Percentiles rank a stretch among this genome's conserved stretches.
Evolutionary conservation across 2,888 invertebrate genomes (phyloP).

Genomic region (Mimas tiliae): DNA sequence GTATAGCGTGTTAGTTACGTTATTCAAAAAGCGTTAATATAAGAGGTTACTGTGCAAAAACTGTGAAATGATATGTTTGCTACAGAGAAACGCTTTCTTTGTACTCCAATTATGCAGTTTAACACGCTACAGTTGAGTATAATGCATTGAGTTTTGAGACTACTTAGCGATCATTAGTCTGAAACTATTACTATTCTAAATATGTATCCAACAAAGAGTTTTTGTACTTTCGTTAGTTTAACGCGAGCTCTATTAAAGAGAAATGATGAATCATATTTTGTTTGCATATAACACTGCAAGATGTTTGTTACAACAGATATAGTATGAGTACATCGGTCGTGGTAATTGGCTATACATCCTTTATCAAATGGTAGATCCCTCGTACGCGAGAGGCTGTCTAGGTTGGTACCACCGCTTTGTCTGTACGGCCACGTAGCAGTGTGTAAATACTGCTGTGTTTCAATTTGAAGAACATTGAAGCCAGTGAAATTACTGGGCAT

Average conservation of each 20-base stretch:
- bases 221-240: background rate
- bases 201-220: constrained; percentile 2
- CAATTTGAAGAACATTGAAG: too few species aligned
- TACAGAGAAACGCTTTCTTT: background rate
- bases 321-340: background rate
- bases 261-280: background rate
- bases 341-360: background rate
- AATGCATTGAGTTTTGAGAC: constrained; percentile 10
- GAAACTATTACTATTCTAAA: background rate
- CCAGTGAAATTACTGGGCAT: too few species aligned
- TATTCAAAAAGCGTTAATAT: background rate
- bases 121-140: background rate
- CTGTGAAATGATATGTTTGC: background rate
- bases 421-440: too few species aligned
- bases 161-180: constrained; percentile 5
- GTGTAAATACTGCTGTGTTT: too few species aligned
- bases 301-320: background rate
- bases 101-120: constrained; percentile 13
- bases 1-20: too few species aligned
- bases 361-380: background rate
- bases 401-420: too few species aligned
- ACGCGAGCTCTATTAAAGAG: background rate
- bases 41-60: background rate
- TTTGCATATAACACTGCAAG: background rate
- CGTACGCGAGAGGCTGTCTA: too few species aligned